Conservation (phyloP, 1,140 invertebrate genomes). For the Drosophila littoralis region DNA sequence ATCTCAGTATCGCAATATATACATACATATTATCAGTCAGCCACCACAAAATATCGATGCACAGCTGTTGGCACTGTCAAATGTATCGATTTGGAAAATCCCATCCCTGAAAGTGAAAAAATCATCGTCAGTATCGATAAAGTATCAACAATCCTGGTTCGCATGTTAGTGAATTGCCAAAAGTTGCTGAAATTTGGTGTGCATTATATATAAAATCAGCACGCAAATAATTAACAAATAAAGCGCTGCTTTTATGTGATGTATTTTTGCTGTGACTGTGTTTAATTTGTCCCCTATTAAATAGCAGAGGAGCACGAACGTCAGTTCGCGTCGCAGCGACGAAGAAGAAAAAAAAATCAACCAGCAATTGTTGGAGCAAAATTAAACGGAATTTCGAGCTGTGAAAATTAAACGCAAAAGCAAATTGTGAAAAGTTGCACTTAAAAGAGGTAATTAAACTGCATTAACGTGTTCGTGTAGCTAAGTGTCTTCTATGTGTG, state of each 20-base stretch:
- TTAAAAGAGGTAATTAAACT: conserved; percentile 74
- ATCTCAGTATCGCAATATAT: not conserved
- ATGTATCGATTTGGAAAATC: not conserved
- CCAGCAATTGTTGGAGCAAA: conserved; percentile 43
- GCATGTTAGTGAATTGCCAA: conserved; percentile 4
- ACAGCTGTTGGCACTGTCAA: not conserved
- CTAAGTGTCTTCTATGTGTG: conserved; percentile 34
- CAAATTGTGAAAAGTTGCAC: conserved; percentile 64
- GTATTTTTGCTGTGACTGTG: conserved; percentile 13
- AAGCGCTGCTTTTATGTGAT: conserved; percentile 2
- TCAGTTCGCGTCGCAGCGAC: conserved; percentile 33
- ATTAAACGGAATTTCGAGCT: conserved; percentile 62
- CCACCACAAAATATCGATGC: not conserved
- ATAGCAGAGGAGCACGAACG: conserved; percentile 30
- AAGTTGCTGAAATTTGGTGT: conserved; percentile 21
- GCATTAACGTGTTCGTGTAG: conserved; percentile 40
- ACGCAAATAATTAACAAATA: conserved; percentile 6
- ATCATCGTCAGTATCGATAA: conserved; percentile 13
- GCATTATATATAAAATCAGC: not conserved
- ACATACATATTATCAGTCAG: no score
- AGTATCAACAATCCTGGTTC: conserved; percentile 17
- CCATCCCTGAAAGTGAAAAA: not conserved
- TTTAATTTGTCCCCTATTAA: conserved; percentile 17
- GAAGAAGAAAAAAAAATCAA: conserved; percentile 41
- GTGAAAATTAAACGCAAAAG: conserved; percentile 60